Conservation (phyloP, 2,113 vertebrate species). For the Suricata suricatta region DNA sequence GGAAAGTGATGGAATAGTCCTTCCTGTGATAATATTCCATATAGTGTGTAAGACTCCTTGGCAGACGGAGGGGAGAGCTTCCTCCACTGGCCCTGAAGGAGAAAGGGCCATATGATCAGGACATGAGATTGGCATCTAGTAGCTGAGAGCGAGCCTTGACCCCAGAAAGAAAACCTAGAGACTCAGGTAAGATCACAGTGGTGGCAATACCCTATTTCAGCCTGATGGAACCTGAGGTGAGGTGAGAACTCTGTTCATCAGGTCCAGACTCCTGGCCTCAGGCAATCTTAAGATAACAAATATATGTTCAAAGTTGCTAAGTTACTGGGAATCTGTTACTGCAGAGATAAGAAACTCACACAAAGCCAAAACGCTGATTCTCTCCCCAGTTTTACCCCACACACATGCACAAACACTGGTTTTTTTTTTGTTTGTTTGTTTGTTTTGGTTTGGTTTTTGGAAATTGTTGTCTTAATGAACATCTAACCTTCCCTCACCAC, state of each 20-base stretch:
- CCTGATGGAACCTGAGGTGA: background rate
- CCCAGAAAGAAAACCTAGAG: background rate
- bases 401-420: accelerated
- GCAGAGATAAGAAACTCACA: background rate
- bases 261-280: too few species aligned
- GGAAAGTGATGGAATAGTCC: background rate
- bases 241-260: too few species aligned
- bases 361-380: background rate
- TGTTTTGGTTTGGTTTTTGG: background rate
- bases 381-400: background rate
- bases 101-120: background rate
- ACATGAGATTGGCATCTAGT: background rate
- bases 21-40: background rate
- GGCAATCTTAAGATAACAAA: too few species aligned
- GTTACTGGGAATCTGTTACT: background rate
- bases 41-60: background rate
- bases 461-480: background rate
- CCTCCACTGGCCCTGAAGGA: background rate
- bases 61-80: background rate
- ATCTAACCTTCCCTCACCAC: background rate
- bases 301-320: background rate
- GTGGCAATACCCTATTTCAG: background rate
- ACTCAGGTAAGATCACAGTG: background rate
- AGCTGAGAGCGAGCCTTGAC: background rate
- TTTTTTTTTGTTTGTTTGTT: background rate